A percentile compares a stretch with the other conserved stretches of the same genome.
Evolutionary conservation across 2,797 vertebrate genomes (phyloP).

Genomic region (Otus scops): DNA sequence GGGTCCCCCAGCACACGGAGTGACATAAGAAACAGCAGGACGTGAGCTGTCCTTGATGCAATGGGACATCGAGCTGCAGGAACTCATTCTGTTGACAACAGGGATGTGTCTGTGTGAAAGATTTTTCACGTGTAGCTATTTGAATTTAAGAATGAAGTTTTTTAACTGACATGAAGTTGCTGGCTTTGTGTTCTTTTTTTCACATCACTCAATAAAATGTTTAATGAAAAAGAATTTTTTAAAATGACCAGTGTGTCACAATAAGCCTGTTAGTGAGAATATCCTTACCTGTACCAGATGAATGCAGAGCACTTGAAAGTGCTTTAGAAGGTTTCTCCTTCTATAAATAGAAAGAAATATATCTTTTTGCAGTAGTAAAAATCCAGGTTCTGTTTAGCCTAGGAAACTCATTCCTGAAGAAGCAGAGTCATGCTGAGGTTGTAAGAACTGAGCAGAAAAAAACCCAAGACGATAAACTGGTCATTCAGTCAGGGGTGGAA

Average conservation of each 20-base stretch:
- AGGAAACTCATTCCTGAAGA: background rate
- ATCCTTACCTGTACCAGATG: background rate
- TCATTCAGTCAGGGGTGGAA: background rate
- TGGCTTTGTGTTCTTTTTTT: background rate
- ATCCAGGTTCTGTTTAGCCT: background rate
- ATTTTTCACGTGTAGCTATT: background rate
- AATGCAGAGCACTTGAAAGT: background rate
- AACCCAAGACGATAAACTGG: background rate
- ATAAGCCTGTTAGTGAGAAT: background rate
- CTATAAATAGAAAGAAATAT: background rate
- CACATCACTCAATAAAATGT: background rate
- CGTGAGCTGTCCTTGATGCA: background rate
- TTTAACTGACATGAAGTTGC: background rate
- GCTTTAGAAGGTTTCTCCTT: background rate
- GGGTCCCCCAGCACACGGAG: rapidly evolving
- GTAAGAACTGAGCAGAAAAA: background rate
- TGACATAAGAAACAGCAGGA: background rate
- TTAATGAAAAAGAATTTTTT: background rate
- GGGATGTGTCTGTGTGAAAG: background rate
- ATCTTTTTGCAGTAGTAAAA: background rate
- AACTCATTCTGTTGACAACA: background rate
- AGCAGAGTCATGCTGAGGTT: background rate
- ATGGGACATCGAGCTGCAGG: background rate
- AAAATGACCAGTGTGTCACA: background rate
- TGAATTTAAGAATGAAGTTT: background rate